Evolutionary conservation across 2,888 invertebrate genomes (phyloP).

Genomic region (Nymphalis c-album): DNA sequence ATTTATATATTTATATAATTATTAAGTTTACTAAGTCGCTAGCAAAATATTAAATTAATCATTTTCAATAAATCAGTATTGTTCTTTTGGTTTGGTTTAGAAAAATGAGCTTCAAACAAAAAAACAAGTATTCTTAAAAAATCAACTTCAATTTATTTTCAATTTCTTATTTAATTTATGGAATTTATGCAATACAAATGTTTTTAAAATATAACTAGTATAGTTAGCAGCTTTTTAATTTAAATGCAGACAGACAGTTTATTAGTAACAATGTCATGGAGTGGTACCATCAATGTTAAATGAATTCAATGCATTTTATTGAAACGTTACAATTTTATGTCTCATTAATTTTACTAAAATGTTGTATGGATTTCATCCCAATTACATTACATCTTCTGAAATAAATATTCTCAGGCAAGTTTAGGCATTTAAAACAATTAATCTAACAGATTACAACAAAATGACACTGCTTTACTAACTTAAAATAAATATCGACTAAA

Average conservation of each 20-base stretch:
- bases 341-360: conserved; percentile 58
- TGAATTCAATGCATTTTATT: conserved; percentile 42
- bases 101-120: neutral
- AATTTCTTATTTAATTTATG: conserved; percentile 70
- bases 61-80: too few relatives aligned
- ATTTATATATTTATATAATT: too few relatives aligned
- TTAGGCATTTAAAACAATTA: conserved; percentile 61
- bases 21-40: too few relatives aligned
- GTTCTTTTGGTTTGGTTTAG: too few relatives aligned
- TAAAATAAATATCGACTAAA: conserved; percentile 39
- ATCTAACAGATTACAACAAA: conserved; percentile 37
- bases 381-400: conserved; percentile 57
- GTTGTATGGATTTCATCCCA: conserved; percentile 61
- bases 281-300: conserved; percentile 54
- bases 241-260: conserved; percentile 70
- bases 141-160: conserved; percentile 80
- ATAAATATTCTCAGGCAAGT: conserved; percentile 65
- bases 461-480: conserved; percentile 31
- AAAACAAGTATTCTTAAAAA: conserved; percentile 56
- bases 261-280: conserved; percentile 76
- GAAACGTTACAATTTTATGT: conserved; percentile 47
- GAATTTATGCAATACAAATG: conserved; percentile 79
- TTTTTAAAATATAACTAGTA: conserved; percentile 76
- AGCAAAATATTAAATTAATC: too few relatives aligned
- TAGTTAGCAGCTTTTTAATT: conserved; percentile 73